These are phyloP conservation scores for Procambarus virginalis DNA, from an alignment of 1,140 invertebrate genomes.

Conservation along the genomic window DNA sequence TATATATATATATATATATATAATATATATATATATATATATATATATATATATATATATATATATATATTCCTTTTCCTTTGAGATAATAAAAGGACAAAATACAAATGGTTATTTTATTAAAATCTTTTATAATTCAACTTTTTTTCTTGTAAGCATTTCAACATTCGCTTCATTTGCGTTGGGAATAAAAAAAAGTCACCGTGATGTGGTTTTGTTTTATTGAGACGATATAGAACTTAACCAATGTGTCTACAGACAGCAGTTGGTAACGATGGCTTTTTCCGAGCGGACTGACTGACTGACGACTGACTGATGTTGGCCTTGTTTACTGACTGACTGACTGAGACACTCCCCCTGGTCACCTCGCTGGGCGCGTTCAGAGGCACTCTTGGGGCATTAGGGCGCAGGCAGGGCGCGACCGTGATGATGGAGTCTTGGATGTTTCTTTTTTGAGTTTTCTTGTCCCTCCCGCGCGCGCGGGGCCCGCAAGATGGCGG, in stretches of 20 bases:
- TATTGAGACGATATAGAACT: conserved; percentile 65
- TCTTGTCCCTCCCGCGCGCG: neutral
- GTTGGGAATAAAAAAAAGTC: neutral
- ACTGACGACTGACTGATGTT: conserved; percentile 44
- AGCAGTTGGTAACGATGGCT: conserved; percentile 53
- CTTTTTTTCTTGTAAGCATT: neutral
- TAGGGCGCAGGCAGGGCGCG: conserved; percentile 7
- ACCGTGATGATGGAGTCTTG: neutral
- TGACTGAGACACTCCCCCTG: conserved; percentile 64
- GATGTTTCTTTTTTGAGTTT: neutral
- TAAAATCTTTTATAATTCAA: conserved; percentile 8
- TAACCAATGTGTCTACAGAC: conserved; percentile 63
- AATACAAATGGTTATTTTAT: neutral
- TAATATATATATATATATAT: too few relatives aligned
- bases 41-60: too few relatives aligned
- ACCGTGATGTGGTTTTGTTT: conserved; percentile 52
- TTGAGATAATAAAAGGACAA: neutral
- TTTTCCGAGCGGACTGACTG: conserved; percentile 57
- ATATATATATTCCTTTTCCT: neutral
- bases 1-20: too few relatives aligned
- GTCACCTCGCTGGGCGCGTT: conserved; percentile 20
- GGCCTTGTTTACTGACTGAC: conserved; percentile 42
- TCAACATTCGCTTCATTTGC: neutral
- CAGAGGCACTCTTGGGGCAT: conserved; percentile 54
- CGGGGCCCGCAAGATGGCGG: neutral